phyloP scores from a whole-genome alignment of 2,797 vertebrate genomes.

The Tenualosa thibaudeaui region DNA sequence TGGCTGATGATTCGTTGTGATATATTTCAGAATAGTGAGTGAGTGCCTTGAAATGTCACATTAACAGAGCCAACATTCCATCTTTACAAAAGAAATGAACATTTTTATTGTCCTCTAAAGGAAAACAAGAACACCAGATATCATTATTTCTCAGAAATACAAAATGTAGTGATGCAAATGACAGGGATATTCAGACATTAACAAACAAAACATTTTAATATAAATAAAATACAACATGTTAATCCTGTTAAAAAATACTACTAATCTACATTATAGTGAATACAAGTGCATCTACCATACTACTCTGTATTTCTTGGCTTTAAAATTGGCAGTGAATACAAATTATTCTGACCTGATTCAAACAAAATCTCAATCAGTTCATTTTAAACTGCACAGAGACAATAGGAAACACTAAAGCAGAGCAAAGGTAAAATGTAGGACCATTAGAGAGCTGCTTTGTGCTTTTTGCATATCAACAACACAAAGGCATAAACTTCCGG shows the following conservation, averaged over 20 bases:
- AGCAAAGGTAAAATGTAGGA: neutral
- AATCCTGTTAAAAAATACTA: neutral
- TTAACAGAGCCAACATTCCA: neutral
- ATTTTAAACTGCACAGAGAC: neutral
- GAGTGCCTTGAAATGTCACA: neutral
- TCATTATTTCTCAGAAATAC: neutral
- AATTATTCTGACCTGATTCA: neutral
- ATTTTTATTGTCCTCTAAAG: conserved; percentile 5
- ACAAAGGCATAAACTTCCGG: neutral
- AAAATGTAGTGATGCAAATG: neutral
- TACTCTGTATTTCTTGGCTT: neutral
- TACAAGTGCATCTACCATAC: neutral
- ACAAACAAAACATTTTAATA: conserved; percentile 9
- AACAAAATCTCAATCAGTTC: neutral
- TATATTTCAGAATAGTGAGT: neutral
- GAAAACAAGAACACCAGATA: neutral
- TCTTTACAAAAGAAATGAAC: neutral
- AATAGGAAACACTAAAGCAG: neutral
- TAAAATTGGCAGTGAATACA: conserved; percentile 1
- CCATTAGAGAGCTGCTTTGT: neutral
- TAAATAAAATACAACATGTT: conserved; percentile 18
- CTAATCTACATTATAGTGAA: neutral
- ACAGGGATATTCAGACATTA: neutral
- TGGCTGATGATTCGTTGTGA: neutral
- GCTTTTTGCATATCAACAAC: neutral